Evolutionary conservation across 2,113 vertebrate genomes (phyloP).

Genomic region (Aphyosemion australe): DNA sequence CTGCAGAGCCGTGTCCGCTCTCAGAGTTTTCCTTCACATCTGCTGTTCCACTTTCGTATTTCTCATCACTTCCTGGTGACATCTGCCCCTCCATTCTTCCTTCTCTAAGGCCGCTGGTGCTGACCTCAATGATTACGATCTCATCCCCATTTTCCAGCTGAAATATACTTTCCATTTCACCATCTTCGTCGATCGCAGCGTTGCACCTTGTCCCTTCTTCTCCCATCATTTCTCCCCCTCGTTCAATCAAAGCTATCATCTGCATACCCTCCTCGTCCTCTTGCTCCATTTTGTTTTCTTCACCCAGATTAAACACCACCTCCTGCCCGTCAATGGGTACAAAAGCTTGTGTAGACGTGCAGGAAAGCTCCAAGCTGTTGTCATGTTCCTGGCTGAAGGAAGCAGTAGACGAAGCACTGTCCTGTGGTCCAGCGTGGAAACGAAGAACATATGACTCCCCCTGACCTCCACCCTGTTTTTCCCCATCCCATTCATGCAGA

Average conservation of each 20-base stretch:
- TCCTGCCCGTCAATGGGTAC: slow-evolving; percentile 75
- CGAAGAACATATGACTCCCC: slow-evolving; percentile 77
- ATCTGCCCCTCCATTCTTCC: slow-evolving; percentile 56
- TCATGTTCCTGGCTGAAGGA: slow-evolving; percentile 58
- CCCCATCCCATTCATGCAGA: slow-evolving; percentile 73
- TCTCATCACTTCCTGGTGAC: slow-evolving; percentile 54
- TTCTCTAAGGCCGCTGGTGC: slow-evolving; percentile 78
- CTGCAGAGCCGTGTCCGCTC: slow-evolving; percentile 32
- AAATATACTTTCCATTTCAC: slow-evolving; percentile 75
- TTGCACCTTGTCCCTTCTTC: slow-evolving; percentile 52
- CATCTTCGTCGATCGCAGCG: slow-evolving; percentile 29
- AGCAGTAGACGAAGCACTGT: slow-evolving; percentile 27
- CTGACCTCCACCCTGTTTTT: slow-evolving; percentile 55
- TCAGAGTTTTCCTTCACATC: slow-evolving; percentile 49
- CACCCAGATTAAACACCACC: slow-evolving; percentile 79
- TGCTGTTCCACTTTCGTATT: slow-evolving; percentile 35
- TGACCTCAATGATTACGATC: slow-evolving; percentile 84
- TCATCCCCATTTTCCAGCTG: slow-evolving; percentile 79
- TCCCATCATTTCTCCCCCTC: slow-evolving; percentile 59
- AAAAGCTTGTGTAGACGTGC: slow-evolving; percentile 64
- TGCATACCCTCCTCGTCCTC: slow-evolving; percentile 73
- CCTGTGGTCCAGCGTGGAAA: slow-evolving; percentile 74
- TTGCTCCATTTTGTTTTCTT: slow-evolving; percentile 71
- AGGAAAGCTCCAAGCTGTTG: slow-evolving; percentile 71
- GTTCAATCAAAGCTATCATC: slow-evolving; percentile 82